A percentile compares a stretch with the other conserved stretches of the same genome.
These are phyloP conservation scores for Smithornis capensis DNA, from an alignment of 2,113 vertebrate genomes.

Conservation along the genomic window DNA sequence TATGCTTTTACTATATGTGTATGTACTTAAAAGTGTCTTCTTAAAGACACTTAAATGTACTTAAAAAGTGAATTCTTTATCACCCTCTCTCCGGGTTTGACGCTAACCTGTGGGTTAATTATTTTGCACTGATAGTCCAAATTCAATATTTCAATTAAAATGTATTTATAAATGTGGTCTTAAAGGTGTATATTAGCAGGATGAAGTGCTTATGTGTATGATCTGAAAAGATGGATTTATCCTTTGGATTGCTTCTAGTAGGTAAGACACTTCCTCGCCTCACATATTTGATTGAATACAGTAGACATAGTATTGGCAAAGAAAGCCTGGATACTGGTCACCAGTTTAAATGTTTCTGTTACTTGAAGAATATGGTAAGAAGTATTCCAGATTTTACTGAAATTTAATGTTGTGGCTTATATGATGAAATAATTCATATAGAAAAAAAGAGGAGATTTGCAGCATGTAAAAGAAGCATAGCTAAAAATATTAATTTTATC, in stretches of 20 bases:
- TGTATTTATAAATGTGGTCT: constrained; percentile 64
- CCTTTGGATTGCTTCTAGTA: constrained; percentile 16
- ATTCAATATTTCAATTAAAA: constrained; percentile 67
- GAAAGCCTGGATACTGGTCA: neutral
- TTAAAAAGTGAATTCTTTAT: constrained; percentile 16
- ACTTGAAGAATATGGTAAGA: neutral
- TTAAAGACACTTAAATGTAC: no score
- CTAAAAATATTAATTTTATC: neutral
- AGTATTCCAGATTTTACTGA: neutral
- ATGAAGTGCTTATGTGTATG: constrained; percentile 19
- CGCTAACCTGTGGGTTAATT: constrained; percentile 67
- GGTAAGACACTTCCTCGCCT: constrained; percentile 40
- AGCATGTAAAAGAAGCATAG: constrained; percentile 9
- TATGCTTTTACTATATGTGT: neutral
- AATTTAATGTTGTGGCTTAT: neutral
- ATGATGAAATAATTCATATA: neutral
- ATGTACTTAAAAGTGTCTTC: neutral
- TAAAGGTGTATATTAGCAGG: constrained; percentile 59
- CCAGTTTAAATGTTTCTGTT: neutral
- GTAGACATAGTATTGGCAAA: neutral
- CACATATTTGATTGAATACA: neutral
- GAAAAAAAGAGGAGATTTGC: neutral
- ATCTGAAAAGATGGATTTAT: constrained; percentile 43
- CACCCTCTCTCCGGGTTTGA: neutral
- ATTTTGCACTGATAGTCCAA: constrained; percentile 72